Percentiles rank a stretch among this genome's conserved stretches.
phyloP scores from a whole-genome alignment of 1,140 invertebrate genomes.

The Heliconius melpomene region DNA sequence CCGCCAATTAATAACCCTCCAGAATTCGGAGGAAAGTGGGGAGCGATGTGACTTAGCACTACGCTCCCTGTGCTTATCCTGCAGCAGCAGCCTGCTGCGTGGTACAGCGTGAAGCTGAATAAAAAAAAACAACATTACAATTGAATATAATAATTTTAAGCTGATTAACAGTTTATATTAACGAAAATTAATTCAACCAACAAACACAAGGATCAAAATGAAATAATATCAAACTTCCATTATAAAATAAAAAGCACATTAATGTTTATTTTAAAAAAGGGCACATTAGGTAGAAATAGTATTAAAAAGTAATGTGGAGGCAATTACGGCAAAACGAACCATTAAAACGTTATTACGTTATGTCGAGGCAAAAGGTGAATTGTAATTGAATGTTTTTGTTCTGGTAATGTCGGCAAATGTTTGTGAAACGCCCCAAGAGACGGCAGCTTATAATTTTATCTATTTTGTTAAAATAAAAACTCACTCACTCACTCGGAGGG shows the following conservation, averaged over 20 bases:
- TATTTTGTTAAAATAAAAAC: too few species aligned
- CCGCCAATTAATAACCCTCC: too few species aligned
- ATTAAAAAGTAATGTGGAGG: not conserved
- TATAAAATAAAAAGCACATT: constrained; percentile 1
- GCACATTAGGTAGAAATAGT: constrained; percentile 1
- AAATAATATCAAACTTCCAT: not conserved
- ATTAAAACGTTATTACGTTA: constrained; percentile 11
- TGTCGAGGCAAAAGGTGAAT: constrained; percentile 7
- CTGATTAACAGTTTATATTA: too few species aligned
- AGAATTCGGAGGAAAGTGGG: too few species aligned
- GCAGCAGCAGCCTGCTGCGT: too few species aligned
- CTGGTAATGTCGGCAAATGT: not conserved
- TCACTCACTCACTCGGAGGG: not conserved
- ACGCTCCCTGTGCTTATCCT: too few species aligned
- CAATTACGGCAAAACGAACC: constrained; percentile 3
- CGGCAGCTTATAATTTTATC: too few species aligned
- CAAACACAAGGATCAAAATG: not conserved
- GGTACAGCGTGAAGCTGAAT: too few species aligned
- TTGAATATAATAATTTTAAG: too few species aligned
- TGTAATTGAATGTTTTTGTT: constrained; percentile 14
- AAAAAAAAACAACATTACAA: too few species aligned
- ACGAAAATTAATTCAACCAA: not conserved
- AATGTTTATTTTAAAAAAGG: not conserved
- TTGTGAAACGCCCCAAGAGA: not conserved
- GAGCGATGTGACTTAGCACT: too few species aligned